Conservation (phyloP, 1,140 invertebrate genomes). For the Papilio polytes region DNA sequence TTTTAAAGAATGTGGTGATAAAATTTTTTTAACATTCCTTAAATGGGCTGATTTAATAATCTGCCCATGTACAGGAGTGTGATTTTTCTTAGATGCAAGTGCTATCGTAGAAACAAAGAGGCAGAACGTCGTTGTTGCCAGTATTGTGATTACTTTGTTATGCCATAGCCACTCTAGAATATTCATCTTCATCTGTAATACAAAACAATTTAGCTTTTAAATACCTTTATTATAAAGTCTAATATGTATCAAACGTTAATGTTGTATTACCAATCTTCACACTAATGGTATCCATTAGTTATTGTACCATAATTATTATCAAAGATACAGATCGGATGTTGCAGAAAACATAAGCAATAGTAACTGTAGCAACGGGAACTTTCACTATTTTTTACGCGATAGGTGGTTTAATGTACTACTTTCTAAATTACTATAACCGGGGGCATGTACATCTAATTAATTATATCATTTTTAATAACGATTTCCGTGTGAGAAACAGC, state of each 20-base stretch:
- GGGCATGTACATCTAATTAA: neutral
- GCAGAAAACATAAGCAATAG: neutral
- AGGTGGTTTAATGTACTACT: neutral
- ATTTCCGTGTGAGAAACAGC: too few relatives aligned
- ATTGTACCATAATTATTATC: neutral
- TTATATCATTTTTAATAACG: neutral
- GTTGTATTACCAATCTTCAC: neutral
- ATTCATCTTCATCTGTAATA: constrained; percentile 24
- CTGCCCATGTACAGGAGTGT: neutral
- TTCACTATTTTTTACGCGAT: neutral
- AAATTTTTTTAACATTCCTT: neutral
- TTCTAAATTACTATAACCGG: neutral
- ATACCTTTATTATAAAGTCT: neutral
- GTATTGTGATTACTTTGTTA: neutral
- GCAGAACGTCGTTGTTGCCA: constrained; percentile 21
- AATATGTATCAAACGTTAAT: neutral
- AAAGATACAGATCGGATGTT: neutral
- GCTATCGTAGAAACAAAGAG: constrained; percentile 17
- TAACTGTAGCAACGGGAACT: too few relatives aligned
- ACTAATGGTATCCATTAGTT: neutral
- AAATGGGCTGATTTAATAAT: neutral
- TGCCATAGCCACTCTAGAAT: constrained; percentile 13
- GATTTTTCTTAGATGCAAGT: constrained; percentile 24
- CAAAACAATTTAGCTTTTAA: neutral
- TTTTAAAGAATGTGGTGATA: neutral